Base-by-base conservation (phyloP, 1,140 invertebrate species). In the Ceratina calcarata region DNA sequence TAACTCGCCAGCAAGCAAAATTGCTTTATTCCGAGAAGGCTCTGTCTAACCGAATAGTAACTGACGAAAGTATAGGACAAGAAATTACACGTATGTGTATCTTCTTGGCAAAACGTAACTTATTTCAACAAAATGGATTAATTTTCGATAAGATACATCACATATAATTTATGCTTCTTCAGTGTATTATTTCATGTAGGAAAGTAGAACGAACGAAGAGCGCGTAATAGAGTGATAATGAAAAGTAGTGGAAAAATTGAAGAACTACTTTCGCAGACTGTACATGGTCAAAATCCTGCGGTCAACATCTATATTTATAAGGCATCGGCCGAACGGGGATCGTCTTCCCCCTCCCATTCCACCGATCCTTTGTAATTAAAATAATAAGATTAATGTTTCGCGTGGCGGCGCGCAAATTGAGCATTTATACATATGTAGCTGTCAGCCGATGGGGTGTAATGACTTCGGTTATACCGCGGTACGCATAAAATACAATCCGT, bases 351-450 rank as follows among this genome's bases (percentile, higher is more conserved):
- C 37, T 10, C 10, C 37, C 37, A 16, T 45, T 66, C 60, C 60
- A 15, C 53, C 67, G 60, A 79, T 84, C 81, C 75, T 84, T 84
- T 83, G 75, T 84, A 84, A 84, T 84, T 84, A 84, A 84, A 84
- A 84, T 84, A 84, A 82, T 84, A 84, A 84, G 83, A 84, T 84
- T 84, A 84, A 83, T 84, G 83, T 79, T 79, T 83, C 80, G 75
- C 76, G 65, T 71, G 75, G 70, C 70, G 68, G 75, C 69, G 71
- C 75, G 83, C 83, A 84, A 84, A 84, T 83, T 84, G 83, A 84
- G 80, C 83, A 79, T 84, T 83, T 84, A 82, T 84, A 84, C 83
- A 82, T 82, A 79, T 84, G 83, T 84, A 84, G 65, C 83, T 84
- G 83, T 84, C 83, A 79, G 81, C 12, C 58, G 13, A 27, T 53